These are phyloP conservation scores for Luidia sarsii DNA, from an alignment of 53 echinoderm and acorn worm genomes.

Conservation along the genomic window DNA sequence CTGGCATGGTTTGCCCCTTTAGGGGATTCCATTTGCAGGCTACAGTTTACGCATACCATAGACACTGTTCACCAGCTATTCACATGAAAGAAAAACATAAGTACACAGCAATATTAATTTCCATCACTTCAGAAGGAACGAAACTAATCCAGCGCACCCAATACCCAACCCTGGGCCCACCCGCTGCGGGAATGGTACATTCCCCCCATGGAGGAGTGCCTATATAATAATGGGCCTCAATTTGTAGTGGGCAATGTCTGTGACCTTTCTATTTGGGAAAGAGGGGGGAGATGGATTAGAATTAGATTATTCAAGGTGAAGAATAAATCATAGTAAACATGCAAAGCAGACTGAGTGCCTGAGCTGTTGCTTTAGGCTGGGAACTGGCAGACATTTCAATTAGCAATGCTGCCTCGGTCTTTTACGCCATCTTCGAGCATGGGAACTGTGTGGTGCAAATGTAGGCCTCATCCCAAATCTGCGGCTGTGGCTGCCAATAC, in stretches of 20 bases:
- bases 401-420: no score
- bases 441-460: no score
- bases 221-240: neutral
- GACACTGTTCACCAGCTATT: neutral
- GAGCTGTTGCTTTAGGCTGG: neutral
- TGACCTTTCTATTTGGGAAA: conserved; percentile 15
- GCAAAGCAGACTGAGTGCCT: neutral
- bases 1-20: neutral
- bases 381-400: no score
- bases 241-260: neutral
- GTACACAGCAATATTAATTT: conserved; percentile 35
- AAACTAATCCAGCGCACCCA: neutral
- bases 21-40: neutral
- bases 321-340: conserved; percentile 13
- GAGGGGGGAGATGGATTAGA: conserved; percentile 29
- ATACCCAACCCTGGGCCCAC: neutral
- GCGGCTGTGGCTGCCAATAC: no score
- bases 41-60: neutral
- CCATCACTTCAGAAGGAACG: neutral
- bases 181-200: conserved; percentile 5
- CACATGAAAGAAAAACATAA: no score
- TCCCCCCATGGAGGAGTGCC: neutral
- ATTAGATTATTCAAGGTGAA: conserved; percentile 11
- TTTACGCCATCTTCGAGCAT: no score
- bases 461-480: no score